Evolutionary conservation across 2,888 invertebrate species (phyloP), one percentile per base, ranked within the genome.

Genomic region (Aphelenchoides bicaudatus): DNA sequence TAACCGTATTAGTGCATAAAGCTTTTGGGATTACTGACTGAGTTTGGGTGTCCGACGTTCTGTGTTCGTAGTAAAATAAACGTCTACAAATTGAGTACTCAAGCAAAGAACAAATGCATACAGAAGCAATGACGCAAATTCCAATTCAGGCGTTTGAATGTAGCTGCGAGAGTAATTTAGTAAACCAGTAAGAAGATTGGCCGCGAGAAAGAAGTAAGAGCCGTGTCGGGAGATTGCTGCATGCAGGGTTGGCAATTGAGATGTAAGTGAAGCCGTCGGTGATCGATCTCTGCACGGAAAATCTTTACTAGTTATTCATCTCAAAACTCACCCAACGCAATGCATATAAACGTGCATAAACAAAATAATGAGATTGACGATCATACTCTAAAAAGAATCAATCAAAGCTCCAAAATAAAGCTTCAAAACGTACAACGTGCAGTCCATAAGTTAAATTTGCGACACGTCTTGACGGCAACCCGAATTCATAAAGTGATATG

Each of bases 141-240:
- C 52, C 39, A 23, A 23, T 6, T 23, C 38, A 16, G 31, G 37
- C 2, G 52, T 51, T n/a, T 51, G n/a, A 13, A 51, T 8, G 10
- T 51, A n/a, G n/a, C 37, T n/a, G 21, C 52, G 31, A 8, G 37
- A 25, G 37, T 51, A 51, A 19, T 93, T 93, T 3, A 91, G 83
- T 2, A 85, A 75, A 8, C 93, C 93, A 0, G 93, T 94, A 16
- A 88, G 78, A 29, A 92, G 66, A 82, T 94, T 94, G 1, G 87
- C 86, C 13, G 87, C 65, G 53, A 94, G 81, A 79, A 94, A 94
- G 80, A 87, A 89, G n/a, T 85, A 78, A 29, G 93, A 81, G 1
- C 89, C 90, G 39, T 68, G 60, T 2, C 65, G 65, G 58, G 71
- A 73, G 39, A 78, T 63, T 25, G 70, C 59, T 19, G 57, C 58